Conservation (phyloP, 2,888 invertebrate genomes). For the Phytoseiulus persimilis region DNA sequence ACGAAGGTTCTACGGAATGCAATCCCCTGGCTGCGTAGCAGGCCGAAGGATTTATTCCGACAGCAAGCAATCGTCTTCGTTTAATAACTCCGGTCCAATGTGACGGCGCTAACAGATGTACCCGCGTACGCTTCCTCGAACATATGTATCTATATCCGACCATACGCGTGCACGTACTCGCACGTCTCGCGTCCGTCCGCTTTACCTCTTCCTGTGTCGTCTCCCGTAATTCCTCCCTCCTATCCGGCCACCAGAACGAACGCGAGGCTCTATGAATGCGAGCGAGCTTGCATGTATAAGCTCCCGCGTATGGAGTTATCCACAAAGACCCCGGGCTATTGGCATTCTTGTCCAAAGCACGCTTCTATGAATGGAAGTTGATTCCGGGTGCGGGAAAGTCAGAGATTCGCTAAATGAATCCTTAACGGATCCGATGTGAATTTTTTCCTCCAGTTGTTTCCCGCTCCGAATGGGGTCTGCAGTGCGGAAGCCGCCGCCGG, state of each 20-base stretch:
- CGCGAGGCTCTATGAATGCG: not conserved
- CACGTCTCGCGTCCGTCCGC: not conserved
- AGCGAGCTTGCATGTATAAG: not conserved
- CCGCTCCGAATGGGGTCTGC: no score
- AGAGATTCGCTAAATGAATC: not conserved
- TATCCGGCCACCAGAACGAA: not conserved
- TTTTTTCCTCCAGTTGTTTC: not conserved
- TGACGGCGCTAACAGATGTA: not conserved
- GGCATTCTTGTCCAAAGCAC: not conserved
- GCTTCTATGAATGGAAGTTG: not conserved
- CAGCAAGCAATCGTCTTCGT: not conserved
- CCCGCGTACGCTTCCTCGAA: not conserved
- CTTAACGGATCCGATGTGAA: not conserved
- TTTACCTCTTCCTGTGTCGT: not conserved
- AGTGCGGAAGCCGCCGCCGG: no score
- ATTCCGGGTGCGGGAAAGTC: not conserved
- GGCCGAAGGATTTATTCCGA: not conserved
- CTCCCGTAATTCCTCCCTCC: not conserved
- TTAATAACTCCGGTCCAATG: not conserved
- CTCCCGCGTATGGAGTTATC: not conserved
- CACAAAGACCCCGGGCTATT: not conserved
- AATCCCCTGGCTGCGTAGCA: not conserved
- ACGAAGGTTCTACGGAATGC: not conserved
- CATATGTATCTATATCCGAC: not conserved
- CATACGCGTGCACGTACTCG: not conserved